Evolutionary conservation across 1,140 invertebrate genomes (phyloP).

Genomic region (Condylostylus longicornis): DNA sequence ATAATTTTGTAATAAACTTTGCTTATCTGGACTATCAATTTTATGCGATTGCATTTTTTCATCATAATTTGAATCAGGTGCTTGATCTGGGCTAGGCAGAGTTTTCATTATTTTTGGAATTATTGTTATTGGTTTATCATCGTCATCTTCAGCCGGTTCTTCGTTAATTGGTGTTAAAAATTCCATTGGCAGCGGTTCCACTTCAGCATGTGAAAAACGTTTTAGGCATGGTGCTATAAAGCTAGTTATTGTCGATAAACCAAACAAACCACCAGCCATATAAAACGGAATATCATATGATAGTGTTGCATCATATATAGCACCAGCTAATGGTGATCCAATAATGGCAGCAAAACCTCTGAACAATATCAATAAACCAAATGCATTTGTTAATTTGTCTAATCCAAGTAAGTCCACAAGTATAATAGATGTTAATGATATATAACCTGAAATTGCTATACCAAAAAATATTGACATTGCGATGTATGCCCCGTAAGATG

Average conservation of each 20-base stretch:
- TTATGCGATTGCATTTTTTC: too few species aligned
- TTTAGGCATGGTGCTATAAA: constrained; percentile 68
- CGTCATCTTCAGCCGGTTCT: constrained; percentile 62
- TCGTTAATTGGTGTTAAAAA: constrained; percentile 65
- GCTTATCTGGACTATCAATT: too few species aligned
- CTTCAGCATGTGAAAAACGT: constrained; percentile 35
- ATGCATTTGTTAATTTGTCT: constrained; percentile 91
- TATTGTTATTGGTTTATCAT: constrained; percentile 52
- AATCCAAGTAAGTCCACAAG: constrained; percentile 88
- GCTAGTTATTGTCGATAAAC: constrained; percentile 66
- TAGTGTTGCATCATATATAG: constrained; percentile 72
- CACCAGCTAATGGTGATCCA: constrained; percentile 66
- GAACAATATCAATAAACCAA: constrained; percentile 87
- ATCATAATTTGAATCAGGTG: too few species aligned
- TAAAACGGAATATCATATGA: constrained; percentile 82
- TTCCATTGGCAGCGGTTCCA: constrained; percentile 45
- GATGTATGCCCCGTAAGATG: constrained; percentile 59
- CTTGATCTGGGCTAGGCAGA: constrained; percentile 39
- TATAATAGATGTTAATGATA: constrained; percentile 94
- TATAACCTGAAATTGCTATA: constrained; percentile 89
- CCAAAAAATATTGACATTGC: constrained; percentile 84
- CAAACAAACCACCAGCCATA: constrained; percentile 79
- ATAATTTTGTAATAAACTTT: too few species aligned
- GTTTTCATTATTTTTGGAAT: constrained; percentile 51
- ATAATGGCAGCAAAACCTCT: constrained; percentile 82